Conservation (phyloP, 1,140 invertebrate genomes). For the Sycobia sp. region DNA sequence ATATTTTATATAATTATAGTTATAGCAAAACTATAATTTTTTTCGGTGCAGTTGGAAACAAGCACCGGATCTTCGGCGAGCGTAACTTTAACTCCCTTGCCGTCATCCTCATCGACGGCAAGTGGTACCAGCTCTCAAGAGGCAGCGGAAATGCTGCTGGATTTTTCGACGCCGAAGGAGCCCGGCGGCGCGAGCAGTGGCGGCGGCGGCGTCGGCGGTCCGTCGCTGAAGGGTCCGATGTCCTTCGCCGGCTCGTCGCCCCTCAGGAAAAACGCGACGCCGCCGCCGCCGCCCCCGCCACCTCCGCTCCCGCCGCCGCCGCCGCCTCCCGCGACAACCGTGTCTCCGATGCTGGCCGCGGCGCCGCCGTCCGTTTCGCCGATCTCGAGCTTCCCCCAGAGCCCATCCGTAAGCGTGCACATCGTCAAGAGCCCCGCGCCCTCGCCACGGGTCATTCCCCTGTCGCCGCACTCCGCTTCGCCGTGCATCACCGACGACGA, state of each 20-base stretch:
- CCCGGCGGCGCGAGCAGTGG: conserved; percentile 18
- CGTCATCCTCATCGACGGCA: conserved; percentile 25
- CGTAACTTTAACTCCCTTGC: conserved; percentile 13
- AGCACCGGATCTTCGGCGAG: conserved; percentile 1
- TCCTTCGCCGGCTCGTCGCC: conserved; percentile 53
- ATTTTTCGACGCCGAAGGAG: conserved; percentile 68
- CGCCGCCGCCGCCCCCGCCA: conserved; percentile 55
- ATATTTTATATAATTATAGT: no score
- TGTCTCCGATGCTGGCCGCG: conserved; percentile 6
- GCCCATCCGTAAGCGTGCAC: conserved; percentile 76
- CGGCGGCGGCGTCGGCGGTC: conserved; percentile 8
- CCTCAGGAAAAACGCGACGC: conserved; percentile 62
- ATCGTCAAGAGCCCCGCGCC: conserved; percentile 80
- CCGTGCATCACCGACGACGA: conserved; percentile 87
- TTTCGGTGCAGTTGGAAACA: conserved; percentile 20
- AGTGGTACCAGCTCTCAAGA: conserved; percentile 62
- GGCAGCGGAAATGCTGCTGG: conserved; percentile 67
- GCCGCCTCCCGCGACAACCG: conserved; percentile 10
- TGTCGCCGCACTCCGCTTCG: conserved; percentile 77
- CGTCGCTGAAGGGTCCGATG: conserved; percentile 39
- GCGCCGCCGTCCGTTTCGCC: conserved; percentile 19
- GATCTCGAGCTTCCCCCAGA: conserved; percentile 58
- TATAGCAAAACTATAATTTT: no score
- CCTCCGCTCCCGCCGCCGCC: conserved; percentile 38
- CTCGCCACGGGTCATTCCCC: conserved; percentile 68